These are phyloP conservation scores for Andrena marginata DNA, from an alignment of 2,888 invertebrate genomes.

Conservation along the genomic window DNA sequence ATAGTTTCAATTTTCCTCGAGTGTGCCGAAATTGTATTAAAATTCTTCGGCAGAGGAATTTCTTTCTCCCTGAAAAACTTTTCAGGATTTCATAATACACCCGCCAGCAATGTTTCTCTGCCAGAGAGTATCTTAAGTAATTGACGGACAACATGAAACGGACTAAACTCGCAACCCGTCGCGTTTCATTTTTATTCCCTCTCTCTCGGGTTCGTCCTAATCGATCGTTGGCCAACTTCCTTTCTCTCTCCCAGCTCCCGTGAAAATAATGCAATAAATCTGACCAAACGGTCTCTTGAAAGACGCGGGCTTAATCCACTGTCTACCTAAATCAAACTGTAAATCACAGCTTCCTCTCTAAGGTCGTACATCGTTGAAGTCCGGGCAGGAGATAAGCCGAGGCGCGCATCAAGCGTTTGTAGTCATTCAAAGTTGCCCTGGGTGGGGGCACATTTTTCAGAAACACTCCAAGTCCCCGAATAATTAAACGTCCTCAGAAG, in stretches of 20 bases:
- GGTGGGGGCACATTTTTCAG: constrained; percentile 12
- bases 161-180: not conserved
- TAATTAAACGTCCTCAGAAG: constrained; percentile 4
- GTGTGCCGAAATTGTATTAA: not conserved
- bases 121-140: not conserved
- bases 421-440: constrained; percentile 30
- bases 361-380: constrained; percentile 46
- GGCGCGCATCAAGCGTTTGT: constrained; percentile 54
- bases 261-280: constrained; percentile 62
- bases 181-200: constrained; percentile 22
- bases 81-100: constrained; percentile 3
- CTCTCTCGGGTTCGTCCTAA: constrained; percentile 2
- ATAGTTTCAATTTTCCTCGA: not conserved
- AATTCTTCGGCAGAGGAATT: not conserved
- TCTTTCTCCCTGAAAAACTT: not conserved
- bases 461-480: not conserved
- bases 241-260: not conserved
- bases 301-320: constrained; percentile 64
- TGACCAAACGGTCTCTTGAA: constrained; percentile 58
- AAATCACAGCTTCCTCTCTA: constrained; percentile 60
- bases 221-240: constrained; percentile 17
- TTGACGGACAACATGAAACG: not conserved
- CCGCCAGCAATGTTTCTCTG: not conserved
- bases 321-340: constrained; percentile 64
- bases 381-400: constrained; percentile 60